phyloP scores from a whole-genome alignment of 2,888 invertebrate genomes.

The Xanthia icteritia region DNA sequence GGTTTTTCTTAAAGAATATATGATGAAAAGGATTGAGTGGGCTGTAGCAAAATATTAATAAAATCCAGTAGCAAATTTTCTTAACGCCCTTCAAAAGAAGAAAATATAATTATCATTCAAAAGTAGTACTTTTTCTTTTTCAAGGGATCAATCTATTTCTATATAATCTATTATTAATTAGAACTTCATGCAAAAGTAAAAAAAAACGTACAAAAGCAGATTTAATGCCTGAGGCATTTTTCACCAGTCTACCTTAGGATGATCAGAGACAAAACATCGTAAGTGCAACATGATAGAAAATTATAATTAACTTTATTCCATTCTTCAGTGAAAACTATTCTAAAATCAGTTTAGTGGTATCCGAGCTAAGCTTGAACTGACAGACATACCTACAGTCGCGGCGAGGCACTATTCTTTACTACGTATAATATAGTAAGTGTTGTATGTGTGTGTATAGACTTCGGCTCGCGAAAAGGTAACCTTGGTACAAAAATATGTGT shows the following conservation, averaged over 20 bases:
- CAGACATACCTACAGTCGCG: conserved; percentile 12
- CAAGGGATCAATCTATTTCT: too few species aligned
- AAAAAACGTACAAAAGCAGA: too few species aligned
- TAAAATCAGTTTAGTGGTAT: neutral
- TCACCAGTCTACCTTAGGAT: too few species aligned
- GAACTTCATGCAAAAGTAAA: too few species aligned
- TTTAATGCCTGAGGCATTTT: too few species aligned
- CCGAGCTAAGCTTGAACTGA: neutral
- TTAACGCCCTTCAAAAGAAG: neutral
- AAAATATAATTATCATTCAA: too few species aligned
- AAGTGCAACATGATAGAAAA: too few species aligned
- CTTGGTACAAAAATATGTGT: conserved; percentile 80
- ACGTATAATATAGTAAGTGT: conserved; percentile 4
- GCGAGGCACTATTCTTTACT: conserved; percentile 13
- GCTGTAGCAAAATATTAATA: neutral
- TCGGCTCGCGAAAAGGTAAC: conserved; percentile 77
- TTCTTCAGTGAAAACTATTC: neutral
- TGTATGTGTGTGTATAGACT: conserved; percentile 38
- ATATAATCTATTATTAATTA: too few species aligned
- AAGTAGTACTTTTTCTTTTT: neutral
- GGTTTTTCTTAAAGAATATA: neutral
- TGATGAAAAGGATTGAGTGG: neutral
- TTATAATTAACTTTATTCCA: too few species aligned
- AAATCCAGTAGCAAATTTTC: too few species aligned
- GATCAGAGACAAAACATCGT: too few species aligned